Evolutionary conservation across 2,888 invertebrate genomes (phyloP).

Genomic region (Plusia festucae): DNA sequence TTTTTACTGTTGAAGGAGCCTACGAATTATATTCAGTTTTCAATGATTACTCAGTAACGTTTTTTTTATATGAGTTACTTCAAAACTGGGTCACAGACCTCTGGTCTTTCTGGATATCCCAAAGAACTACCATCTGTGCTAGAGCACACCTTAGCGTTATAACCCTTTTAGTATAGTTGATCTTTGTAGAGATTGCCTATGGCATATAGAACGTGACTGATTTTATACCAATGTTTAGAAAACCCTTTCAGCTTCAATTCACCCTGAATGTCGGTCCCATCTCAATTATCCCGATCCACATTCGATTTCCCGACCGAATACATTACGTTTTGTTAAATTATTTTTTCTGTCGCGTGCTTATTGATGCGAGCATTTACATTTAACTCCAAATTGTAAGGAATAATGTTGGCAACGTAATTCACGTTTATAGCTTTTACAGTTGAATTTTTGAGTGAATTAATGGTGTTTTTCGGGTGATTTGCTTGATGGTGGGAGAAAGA

Average conservation of each 20-base stretch:
- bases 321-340: slow-evolving; percentile 7
- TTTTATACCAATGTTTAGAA: background rate
- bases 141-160: background rate
- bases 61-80: too few relatives aligned
- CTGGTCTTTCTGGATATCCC: background rate
- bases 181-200: background rate
- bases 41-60: too few relatives aligned
- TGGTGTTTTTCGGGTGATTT: slow-evolving; percentile 7
- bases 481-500: background rate
- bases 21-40: too few relatives aligned
- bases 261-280: background rate
- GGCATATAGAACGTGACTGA: background rate
- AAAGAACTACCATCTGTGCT: background rate
- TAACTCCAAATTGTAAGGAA: slow-evolving; percentile 5
- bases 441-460: slow-evolving; percentile 8
- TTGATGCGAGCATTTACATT: slow-evolving; percentile 2
- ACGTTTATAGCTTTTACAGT: slow-evolving; percentile 2
- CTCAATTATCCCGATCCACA: slow-evolving; percentile 4
- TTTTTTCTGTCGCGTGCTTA: background rate
- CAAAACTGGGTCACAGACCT: too few relatives aligned
- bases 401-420: slow-evolving; percentile 5
- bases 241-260: background rate
- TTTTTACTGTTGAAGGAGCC: too few relatives aligned
- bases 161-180: background rate
- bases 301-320: slow-evolving; percentile 1